Conservation (phyloP, 2,888 invertebrate species). For the Patella ulyssiponensis region DNA sequence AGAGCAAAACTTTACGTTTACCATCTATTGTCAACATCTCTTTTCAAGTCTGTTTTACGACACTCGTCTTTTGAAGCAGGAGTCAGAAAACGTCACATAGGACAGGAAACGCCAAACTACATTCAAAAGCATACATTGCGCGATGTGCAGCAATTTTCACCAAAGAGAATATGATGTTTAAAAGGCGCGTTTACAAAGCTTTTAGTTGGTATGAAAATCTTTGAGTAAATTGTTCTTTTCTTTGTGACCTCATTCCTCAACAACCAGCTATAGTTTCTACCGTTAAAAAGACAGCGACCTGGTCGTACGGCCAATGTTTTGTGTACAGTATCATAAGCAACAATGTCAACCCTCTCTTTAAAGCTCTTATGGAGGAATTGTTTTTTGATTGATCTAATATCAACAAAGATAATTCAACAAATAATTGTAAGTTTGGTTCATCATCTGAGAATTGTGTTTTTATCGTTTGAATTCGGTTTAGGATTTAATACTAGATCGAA, state of each 20-base stretch:
- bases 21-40: no score
- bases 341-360: constrained; percentile 1
- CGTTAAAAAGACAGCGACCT: constrained; percentile 8
- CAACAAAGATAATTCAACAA: no score
- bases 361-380: neutral
- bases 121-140: constrained; percentile 14
- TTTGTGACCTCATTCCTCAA: constrained; percentile 10
- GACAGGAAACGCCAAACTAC: constrained; percentile 12
- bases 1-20: no score
- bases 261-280: constrained; percentile 6
- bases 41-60: neutral
- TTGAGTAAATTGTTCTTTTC: constrained; percentile 9
- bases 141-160: constrained; percentile 20
- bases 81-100: neutral
- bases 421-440: no score
- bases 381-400: no score
- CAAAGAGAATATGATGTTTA: constrained; percentile 13
- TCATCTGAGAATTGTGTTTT: no score
- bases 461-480: no score
- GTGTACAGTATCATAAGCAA: constrained; percentile 8
- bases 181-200: constrained; percentile 16
- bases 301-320: neutral
- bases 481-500: no score
- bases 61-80: constrained; percentile 11
- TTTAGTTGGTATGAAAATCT: constrained; percentile 18